Base-by-base conservation (phyloP, 2,113 vertebrate species). In the Acrocephalus arundinaceus region DNA sequence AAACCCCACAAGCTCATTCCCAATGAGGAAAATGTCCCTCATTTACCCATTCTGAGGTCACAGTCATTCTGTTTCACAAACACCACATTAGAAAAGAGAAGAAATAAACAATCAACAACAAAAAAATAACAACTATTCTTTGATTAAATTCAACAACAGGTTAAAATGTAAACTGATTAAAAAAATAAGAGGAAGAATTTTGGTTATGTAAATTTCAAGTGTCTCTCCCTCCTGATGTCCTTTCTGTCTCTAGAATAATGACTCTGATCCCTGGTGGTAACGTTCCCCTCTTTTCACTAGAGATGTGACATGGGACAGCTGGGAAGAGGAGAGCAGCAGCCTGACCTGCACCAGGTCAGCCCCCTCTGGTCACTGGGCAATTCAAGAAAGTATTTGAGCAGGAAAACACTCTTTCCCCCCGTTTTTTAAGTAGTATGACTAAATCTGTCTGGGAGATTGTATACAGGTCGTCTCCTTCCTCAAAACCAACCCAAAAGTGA, bases 401-500 rank as follows among this genome's bases (percentile, higher is more conserved):
- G 2, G 54, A 66, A 70, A 86, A 85, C 7, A 4, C 24, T 27
- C 43, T n/a, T n/a, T 25, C 0, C 0, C 11, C 17, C 14, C 57
- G 12, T 18, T 68, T 61, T 41, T 3, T 2, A 48, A 45, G 25
- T 9, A 25, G 9, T 45, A 86, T 13, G 46, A 35, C 61, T 35
- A 55, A 79, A 59, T 48, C 89, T 77, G 25, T 39, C 63, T 37
- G 28, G 72, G 41, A 63, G 61, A 85, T 81, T 4, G 68, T 58
- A 51, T 8, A 46, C 73, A 59, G 35, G 81, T 63, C 86, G 77
- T 49, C 67, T 85, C 74, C 54, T 93, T 89, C 61, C 31, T 30
- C 82, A 49, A 87, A 94, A 71, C 80, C 92, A 93, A 86, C 57
- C 87, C 90, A 78, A 81, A 61, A 81, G 33, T 22, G 71, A 90